A percentile compares a stretch with the other conserved stretches of the same genome.
These are phyloP conservation scores for Epizoanthus rinbou DNA, from an alignment of 92 coral and sea anemone genomes.

Conservation along the genomic window DNA sequence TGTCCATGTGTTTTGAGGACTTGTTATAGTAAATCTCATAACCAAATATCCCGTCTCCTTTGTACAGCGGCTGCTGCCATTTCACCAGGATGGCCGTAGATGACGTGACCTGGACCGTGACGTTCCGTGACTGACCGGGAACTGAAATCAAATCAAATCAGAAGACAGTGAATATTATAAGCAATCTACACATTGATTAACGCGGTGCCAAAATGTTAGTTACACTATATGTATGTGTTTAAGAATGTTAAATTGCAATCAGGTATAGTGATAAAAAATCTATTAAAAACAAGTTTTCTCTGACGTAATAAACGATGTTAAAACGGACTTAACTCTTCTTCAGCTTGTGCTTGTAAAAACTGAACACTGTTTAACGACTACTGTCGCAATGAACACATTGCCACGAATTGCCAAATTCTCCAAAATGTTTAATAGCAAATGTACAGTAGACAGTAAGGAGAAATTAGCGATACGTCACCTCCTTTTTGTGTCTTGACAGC, in stretches of 20 bases:
- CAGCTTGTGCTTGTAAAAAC: too few species aligned
- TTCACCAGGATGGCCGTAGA: slow-evolving; percentile 70
- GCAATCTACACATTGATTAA: background rate
- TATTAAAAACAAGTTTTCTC: too few species aligned
- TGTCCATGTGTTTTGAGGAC: slow-evolving; percentile 65
- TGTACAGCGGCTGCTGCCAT: slow-evolving; percentile 83
- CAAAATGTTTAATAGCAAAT: too few species aligned
- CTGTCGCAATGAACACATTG: too few species aligned
- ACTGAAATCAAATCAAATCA: slow-evolving; percentile 48
- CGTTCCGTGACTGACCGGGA: slow-evolving; percentile 84
- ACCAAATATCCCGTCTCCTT: slow-evolving; percentile 84
- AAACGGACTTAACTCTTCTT: too few species aligned
- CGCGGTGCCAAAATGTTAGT: too few species aligned
- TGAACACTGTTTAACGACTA: too few species aligned
- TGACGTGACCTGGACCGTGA: slow-evolving; percentile 63
- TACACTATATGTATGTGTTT: background rate
- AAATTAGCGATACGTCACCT: slow-evolving; percentile 55
- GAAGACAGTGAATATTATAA: background rate
- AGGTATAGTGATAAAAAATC: too few species aligned
- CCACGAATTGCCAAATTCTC: too few species aligned
- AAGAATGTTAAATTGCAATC: too few species aligned
- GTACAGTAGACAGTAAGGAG: background rate
- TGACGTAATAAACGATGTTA: too few species aligned
- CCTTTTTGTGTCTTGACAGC: slow-evolving; percentile 89
- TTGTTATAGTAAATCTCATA: slow-evolving; percentile 90